Percentiles rank a stretch among this genome's conserved stretches.
Evolutionary conservation across 2,113 vertebrate species (phyloP).

Genomic region (Engraulis encrasicolus): DNA sequence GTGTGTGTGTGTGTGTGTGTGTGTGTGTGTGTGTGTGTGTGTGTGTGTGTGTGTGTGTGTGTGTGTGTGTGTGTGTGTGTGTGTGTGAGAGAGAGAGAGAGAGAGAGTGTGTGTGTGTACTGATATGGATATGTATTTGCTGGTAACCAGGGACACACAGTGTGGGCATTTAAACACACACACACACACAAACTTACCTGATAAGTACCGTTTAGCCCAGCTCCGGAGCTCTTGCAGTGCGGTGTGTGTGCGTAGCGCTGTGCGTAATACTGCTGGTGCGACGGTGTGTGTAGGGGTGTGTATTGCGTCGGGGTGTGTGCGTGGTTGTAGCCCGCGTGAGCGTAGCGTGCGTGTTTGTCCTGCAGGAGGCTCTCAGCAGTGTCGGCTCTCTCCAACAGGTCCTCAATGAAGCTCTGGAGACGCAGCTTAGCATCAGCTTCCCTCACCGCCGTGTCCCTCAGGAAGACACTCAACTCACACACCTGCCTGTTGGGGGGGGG

Average conservation of each 20-base stretch:
- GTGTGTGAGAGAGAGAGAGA: too few species aligned
- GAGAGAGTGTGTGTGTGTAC: too few species aligned
- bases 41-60: background rate
- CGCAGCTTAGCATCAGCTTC: conserved; percentile 89
- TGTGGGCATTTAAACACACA: background rate
- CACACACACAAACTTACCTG: background rate
- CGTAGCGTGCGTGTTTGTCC: conserved; percentile 52
- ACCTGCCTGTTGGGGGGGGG: too few species aligned
- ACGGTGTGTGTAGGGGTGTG: conserved; percentile 28
- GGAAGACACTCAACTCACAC: conserved; percentile 33
- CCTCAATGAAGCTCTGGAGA: conserved; percentile 93
- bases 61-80: background rate
- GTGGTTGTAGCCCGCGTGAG: conserved; percentile 73
- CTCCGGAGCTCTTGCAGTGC: background rate
- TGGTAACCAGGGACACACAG: background rate
- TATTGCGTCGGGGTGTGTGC: conserved; percentile 71
- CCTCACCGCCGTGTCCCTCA: conserved; percentile 77
- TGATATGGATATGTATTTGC: background rate
- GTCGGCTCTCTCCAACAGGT: conserved; percentile 88
- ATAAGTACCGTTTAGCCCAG: background rate
- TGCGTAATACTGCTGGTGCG: conserved; percentile 66
- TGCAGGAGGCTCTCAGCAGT: conserved; percentile 86
- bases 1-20: background rate
- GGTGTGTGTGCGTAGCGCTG: conserved; percentile 57
- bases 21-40: background rate